Conservation (phyloP, 2,888 invertebrate species). For the Agrotis clavis region DNA sequence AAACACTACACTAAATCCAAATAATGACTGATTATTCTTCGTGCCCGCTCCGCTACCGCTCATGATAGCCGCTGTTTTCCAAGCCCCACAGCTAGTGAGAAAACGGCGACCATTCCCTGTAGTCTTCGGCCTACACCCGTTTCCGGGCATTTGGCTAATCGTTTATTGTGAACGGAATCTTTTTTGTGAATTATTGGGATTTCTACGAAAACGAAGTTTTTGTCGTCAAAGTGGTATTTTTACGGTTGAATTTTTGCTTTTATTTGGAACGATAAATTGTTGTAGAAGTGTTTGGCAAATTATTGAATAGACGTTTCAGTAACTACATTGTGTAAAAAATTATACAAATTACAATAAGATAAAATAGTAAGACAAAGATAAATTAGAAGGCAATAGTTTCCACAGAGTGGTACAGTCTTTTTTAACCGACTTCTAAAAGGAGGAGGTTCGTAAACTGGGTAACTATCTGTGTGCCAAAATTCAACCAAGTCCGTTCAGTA, state of each 20-base stretch:
- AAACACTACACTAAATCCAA: too few species aligned
- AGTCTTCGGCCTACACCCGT: conserved; percentile 66
- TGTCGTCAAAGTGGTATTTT: conserved; percentile 26
- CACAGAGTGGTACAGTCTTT: too few species aligned
- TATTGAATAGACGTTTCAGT: background rate
- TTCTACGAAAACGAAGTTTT: conserved; percentile 17
- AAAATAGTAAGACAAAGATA: too few species aligned
- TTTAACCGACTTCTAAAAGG: too few species aligned
- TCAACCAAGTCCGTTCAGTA: too few species aligned
- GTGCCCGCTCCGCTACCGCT: background rate
- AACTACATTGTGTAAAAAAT: too few species aligned
- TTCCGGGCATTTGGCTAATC: conserved; percentile 75
- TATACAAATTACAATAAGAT: background rate
- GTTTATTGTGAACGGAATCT: conserved; percentile 70
- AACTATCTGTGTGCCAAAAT: too few species aligned
- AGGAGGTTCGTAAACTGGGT: too few species aligned
- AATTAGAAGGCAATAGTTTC: background rate
- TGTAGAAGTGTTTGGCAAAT: background rate
- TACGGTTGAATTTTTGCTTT: conserved; percentile 6
- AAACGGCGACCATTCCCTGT: conserved; percentile 71
- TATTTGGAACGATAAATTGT: background rate
- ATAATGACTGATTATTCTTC: background rate
- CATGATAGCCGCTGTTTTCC: conserved; percentile 13
- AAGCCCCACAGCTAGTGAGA: conserved; percentile 54
- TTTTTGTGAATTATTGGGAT: conserved; percentile 49